Evolutionary conservation across 2,113 vertebrate genomes (phyloP).

Genomic region (Octodon degus): DNA sequence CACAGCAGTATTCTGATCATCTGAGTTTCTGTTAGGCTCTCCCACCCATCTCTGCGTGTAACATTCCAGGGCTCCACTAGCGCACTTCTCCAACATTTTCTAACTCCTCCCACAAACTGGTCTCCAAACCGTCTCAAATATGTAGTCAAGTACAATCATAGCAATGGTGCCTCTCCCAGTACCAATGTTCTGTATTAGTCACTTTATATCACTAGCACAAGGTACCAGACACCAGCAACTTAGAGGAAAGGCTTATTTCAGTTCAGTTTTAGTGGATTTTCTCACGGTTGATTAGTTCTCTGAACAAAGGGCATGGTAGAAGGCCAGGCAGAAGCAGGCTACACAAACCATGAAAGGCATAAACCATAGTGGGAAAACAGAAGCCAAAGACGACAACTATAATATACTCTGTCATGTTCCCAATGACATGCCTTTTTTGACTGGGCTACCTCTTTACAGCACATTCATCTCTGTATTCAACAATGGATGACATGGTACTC

Average conservation of each 20-base stretch:
- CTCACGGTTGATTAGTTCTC: neutral
- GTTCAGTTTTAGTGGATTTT: neutral
- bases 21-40: neutral
- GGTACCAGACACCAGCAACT: neutral
- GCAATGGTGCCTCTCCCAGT: neutral
- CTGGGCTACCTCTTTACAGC: neutral
- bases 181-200: neutral
- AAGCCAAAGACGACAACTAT: neutral
- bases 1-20: neutral
- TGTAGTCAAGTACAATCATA: neutral
- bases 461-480: neutral
- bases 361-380: neutral
- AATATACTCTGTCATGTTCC: neutral
- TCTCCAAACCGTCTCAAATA: neutral
- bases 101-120: neutral
- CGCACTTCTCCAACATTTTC: neutral
- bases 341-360: neutral
- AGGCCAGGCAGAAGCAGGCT: neutral
- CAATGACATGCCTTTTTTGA: neutral
- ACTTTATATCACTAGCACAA: neutral
- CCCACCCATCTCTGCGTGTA: neutral
- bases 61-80: neutral
- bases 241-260: neutral
- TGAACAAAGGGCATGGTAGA: neutral
- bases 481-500: neutral